Percentiles rank a stretch among this genome's conserved stretches.
These are phyloP conservation scores for Forficula auricularia DNA, from an alignment of 1,140 invertebrate genomes.

Conservation along the genomic window DNA sequence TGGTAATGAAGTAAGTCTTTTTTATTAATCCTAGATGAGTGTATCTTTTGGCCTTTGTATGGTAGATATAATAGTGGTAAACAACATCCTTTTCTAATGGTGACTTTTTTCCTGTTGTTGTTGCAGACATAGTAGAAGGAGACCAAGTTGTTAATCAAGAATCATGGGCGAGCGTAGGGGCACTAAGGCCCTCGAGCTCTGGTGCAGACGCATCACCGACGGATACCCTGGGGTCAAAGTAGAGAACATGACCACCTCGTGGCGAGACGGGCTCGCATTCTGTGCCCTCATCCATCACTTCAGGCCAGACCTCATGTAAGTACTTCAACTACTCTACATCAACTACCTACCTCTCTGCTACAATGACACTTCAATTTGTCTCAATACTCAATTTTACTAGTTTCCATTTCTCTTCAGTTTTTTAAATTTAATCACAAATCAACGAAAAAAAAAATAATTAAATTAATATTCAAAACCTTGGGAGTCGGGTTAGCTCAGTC, in stretches of 20 bases:
- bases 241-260: slow-evolving; percentile 82
- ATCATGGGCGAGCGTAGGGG: slow-evolving; percentile 72
- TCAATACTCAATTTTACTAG: background rate
- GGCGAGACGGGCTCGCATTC: slow-evolving; percentile 85
- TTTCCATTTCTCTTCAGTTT: background rate
- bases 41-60: no score
- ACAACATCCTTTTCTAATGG: no score
- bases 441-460: no score
- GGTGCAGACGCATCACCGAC: slow-evolving; percentile 71
- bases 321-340: slow-evolving; percentile 19
- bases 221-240: slow-evolving; percentile 77
- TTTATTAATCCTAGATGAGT: no score
- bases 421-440: background rate
- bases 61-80: no score
- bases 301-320: slow-evolving; percentile 89
- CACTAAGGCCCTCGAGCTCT: slow-evolving; percentile 69
- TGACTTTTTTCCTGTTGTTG: no score
- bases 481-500: no score
- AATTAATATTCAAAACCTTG: no score
- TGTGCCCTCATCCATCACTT: slow-evolving; percentile 93
- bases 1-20: no score
- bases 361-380: background rate
- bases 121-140: no score
- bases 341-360: background rate
- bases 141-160: no score